Conservation (phyloP, 2,888 invertebrate genomes). For the Pachydiplax longipennis region DNA sequence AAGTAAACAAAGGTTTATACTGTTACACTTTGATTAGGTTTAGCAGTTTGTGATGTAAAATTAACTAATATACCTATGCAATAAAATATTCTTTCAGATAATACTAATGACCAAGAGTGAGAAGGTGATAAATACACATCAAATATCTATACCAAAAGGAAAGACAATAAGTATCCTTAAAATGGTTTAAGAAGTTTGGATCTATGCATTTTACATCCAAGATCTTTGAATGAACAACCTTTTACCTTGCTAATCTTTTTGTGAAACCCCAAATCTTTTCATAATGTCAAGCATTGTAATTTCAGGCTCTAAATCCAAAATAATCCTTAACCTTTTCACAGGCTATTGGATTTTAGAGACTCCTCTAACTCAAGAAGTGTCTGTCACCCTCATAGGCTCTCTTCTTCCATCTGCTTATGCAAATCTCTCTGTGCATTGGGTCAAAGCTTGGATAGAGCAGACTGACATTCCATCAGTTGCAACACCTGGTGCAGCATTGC, state of each 20-base stretch:
- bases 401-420: constrained; percentile 65
- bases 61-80: too few species aligned
- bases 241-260: too few species aligned
- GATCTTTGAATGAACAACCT: too few species aligned
- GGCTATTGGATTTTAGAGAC: constrained; percentile 54
- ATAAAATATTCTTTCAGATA: too few species aligned
- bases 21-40: too few species aligned
- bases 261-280: too few species aligned
- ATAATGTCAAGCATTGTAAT: too few species aligned
- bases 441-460: constrained; percentile 64
- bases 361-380: constrained; percentile 61
- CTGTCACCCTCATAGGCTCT: constrained; percentile 67
- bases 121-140: constrained; percentile 66
- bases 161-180: constrained; percentile 63
- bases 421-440: constrained; percentile 61
- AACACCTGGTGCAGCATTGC: not conserved
- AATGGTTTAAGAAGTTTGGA: not conserved
- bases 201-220: not conserved
- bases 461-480: constrained; percentile 51
- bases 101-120: constrained; percentile 75
- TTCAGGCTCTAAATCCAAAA: too few species aligned
- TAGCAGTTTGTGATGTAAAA: too few species aligned
- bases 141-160: constrained; percentile 67
- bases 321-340: constrained; percentile 47
- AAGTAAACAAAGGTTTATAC: constrained; percentile 50